Base-by-base conservation (phyloP, 2,113 vertebrate genomes). In the Ophthalmolycus amberensis region DNA sequence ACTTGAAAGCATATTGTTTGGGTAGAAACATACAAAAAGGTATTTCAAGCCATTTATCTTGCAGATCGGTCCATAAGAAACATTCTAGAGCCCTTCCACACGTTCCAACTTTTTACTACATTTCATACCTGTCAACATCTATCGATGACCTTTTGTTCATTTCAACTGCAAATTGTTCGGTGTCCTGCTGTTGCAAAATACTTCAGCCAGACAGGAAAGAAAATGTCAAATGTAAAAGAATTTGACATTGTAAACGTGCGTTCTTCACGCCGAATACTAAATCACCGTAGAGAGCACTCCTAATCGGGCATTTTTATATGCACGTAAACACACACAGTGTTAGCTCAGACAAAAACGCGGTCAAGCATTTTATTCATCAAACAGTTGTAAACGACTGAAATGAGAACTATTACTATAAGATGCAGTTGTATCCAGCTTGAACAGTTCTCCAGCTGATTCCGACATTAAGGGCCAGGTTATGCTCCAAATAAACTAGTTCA, bases 301-400 rank as follows among this genome's bases (percentile, higher is more conserved):
- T 67, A 37, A 75, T 78, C 14, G 52, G 59, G 50, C 25, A 11
- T 64, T 64, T 58, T 75, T 25, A 37, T 77, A 20, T 66, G 66
- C n/a, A 42, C 42, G 22, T 60, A 59, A 66, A 78, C 8, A 9
- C 32, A 74, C 16, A 66, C 56, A 40, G n/a, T 50, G 5, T 71
- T 60, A 37, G 9, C 67, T 34, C 34, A 65, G 42, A 25, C 68
- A 54, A 46, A 46, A 82, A 59, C 5, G 62, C 60, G 77, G 27
- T 70, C 58, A 71, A 79, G 48, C 68, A 48, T 32, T 71, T 65
- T 48, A 52, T 52, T 58, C 9, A 74, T 63, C 50, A 12, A 76
- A 79, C 40, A 44, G 73, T n/a, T 22, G 52, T 63, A 46, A 71
- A 78, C 14, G 8, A 22, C 18, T 32, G 9, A 12, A 67, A 80